Evolutionary conservation across 2,797 vertebrate species (phyloP).

Genomic region (Phalanger gymnotis): DNA sequence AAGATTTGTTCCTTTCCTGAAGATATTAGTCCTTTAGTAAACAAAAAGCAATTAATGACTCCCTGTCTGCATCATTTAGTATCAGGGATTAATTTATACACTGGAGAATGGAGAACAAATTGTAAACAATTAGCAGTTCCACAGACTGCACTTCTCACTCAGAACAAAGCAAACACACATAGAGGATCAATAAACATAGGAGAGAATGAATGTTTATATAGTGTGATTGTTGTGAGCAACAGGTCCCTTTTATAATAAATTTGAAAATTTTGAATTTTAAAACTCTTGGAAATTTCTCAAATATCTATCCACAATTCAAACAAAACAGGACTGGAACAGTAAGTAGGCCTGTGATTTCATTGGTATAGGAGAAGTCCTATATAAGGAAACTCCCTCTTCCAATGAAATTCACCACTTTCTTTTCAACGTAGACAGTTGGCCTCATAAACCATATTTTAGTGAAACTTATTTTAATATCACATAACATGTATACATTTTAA

Average conservation of each 20-base stretch:
- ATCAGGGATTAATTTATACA: background rate
- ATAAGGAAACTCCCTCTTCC: background rate
- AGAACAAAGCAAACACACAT: background rate
- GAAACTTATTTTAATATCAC: background rate
- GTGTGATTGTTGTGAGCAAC: background rate
- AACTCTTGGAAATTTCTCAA: background rate
- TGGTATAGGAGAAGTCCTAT: background rate
- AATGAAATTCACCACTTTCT: background rate
- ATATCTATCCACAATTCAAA: background rate
- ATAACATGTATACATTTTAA: background rate
- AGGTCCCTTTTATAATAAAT: background rate
- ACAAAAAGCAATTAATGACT: background rate
- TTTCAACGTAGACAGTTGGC: background rate
- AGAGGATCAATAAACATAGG: background rate
- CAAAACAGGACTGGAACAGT: background rate
- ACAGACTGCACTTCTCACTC: background rate
- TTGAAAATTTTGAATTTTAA: background rate
- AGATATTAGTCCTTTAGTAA: background rate
- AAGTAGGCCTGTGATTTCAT: background rate
- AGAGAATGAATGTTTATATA: background rate
- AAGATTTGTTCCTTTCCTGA: background rate
- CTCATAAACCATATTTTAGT: background rate
- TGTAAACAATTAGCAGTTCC: background rate
- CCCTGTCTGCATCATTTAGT: background rate
- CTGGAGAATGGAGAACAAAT: background rate